A percentile compares a stretch with the other conserved stretches of the same genome.
phyloP scores from a whole-genome alignment of 35 echinoderm and acorn worm genomes.

The Amphiura filiformis region DNA sequence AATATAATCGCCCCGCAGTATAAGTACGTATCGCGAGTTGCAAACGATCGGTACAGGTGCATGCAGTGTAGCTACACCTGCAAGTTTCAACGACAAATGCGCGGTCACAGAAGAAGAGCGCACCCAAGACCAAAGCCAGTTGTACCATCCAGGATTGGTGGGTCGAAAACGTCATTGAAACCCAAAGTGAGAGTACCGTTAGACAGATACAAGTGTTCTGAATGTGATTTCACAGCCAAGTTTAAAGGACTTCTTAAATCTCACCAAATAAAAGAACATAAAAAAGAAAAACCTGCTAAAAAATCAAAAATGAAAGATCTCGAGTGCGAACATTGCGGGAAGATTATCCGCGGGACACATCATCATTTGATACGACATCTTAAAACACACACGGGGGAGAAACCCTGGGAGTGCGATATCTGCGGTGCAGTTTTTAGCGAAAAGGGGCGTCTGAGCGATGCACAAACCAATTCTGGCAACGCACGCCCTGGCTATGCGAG shows the following conservation, averaged over 20 bases:
- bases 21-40: slow-evolving; percentile 17
- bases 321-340: slow-evolving; percentile 32
- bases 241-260: slow-evolving; percentile 33
- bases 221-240: slow-evolving; percentile 46
- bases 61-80: slow-evolving; percentile 37
- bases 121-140: not conserved
- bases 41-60: slow-evolving; percentile 18
- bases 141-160: not conserved
- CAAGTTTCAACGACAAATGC: slow-evolving; percentile 29
- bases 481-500: slow-evolving; percentile 62
- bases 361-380: slow-evolving; percentile 55
- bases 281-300: slow-evolving; percentile 24
- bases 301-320: slow-evolving; percentile 12
- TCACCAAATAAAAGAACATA: slow-evolving; percentile 28
- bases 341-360: slow-evolving; percentile 33
- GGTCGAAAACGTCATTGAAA: not conserved
- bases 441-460: slow-evolving; percentile 36
- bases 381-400: slow-evolving; percentile 70
- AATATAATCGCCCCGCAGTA: not conserved
- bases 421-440: slow-evolving; percentile 49
- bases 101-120: not conserved
- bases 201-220: slow-evolving; percentile 31
- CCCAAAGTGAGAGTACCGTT: not conserved
- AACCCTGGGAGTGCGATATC: slow-evolving; percentile 69
- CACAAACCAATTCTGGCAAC: slow-evolving; percentile 69